phyloP scores from a whole-genome alignment of 2,888 invertebrate species.

The Pyrrhosoma nymphula region DNA sequence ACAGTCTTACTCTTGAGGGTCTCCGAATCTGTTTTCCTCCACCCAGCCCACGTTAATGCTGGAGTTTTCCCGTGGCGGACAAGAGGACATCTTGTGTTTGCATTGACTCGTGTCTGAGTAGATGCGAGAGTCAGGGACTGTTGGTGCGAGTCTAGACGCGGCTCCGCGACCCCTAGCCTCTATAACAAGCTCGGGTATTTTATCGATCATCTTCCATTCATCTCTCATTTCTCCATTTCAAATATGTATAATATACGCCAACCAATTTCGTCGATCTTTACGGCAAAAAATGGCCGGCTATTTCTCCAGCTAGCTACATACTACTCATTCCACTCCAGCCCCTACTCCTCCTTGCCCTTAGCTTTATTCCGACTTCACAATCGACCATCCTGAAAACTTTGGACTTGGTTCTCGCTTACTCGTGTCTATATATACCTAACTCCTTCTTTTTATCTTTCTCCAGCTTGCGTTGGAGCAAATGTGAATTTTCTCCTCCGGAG shows the following conservation, averaged over 20 bases:
- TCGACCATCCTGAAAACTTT: neutral
- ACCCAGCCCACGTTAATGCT: neutral
- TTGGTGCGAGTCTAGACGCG: conserved; percentile 41
- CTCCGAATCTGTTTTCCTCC: too few relatives aligned
- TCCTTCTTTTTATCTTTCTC: neutral
- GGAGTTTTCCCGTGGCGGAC: neutral
- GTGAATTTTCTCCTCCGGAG: neutral
- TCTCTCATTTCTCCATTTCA: conserved; percentile 11
- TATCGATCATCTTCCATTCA: conserved; percentile 52
- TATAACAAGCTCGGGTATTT: neutral
- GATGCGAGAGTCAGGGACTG: neutral
- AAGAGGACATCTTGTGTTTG: too few relatives aligned
- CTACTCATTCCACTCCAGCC: neutral
- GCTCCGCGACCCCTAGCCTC: neutral
- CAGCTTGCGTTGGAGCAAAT: neutral
- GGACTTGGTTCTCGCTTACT: neutral
- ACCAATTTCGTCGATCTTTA: conserved; percentile 53
- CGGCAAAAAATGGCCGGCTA: neutral
- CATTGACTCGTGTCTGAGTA: neutral
- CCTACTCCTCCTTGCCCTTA: neutral
- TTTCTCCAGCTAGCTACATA: neutral
- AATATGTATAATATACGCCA: neutral
- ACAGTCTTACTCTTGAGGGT: too few relatives aligned
- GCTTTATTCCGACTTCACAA: neutral
- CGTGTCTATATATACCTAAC: neutral